Conservation (phyloP, 2,797 vertebrate species). For the Myotis myotis region DNA sequence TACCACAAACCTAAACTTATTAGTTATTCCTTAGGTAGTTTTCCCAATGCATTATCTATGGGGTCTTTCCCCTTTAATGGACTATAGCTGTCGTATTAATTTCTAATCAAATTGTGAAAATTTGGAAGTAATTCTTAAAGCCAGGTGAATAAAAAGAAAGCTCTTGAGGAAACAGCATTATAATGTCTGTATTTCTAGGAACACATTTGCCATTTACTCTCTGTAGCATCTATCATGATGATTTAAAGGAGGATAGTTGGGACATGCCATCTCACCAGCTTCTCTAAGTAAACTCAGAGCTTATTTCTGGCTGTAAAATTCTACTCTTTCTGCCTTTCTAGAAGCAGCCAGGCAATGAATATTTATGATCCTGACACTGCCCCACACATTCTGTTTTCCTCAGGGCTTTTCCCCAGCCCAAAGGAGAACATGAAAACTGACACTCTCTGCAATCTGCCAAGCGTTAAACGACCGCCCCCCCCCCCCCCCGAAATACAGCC, state of each 20-base stretch:
- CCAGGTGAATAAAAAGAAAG: slow-evolving; percentile 1
- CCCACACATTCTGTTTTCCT: slow-evolving; percentile 73
- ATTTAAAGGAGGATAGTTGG: slow-evolving; percentile 42
- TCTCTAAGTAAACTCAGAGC: slow-evolving; percentile 45
- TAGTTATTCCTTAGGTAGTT: slow-evolving; percentile 59
- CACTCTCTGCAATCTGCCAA: slow-evolving; percentile 52
- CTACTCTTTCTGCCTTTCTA: slow-evolving; percentile 46
- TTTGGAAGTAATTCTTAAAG: slow-evolving; percentile 50
- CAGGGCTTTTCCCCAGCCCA: slow-evolving; percentile 68
- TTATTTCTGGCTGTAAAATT: slow-evolving; percentile 75
- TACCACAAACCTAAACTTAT: slow-evolving; percentile 49
- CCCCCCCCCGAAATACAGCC: background rate
- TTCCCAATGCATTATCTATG: slow-evolving; percentile 64
- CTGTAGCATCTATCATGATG: slow-evolving; percentile 54
- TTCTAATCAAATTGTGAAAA: slow-evolving; percentile 69
- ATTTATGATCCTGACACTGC: slow-evolving; percentile 74
- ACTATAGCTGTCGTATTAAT: slow-evolving; percentile 67
- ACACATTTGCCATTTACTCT: background rate
- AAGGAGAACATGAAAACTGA: slow-evolving; percentile 57
- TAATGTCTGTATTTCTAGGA: slow-evolving; percentile 7
- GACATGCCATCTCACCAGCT: slow-evolving; percentile 29
- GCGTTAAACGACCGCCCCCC: background rate
- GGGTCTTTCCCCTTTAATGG: slow-evolving; percentile 53
- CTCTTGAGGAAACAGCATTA: slow-evolving; percentile 7
- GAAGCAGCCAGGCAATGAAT: slow-evolving; percentile 72